Evolutionary conservation across 2,113 vertebrate species (phyloP).

Genomic region (Campylomormyrus tamandua): DNA sequence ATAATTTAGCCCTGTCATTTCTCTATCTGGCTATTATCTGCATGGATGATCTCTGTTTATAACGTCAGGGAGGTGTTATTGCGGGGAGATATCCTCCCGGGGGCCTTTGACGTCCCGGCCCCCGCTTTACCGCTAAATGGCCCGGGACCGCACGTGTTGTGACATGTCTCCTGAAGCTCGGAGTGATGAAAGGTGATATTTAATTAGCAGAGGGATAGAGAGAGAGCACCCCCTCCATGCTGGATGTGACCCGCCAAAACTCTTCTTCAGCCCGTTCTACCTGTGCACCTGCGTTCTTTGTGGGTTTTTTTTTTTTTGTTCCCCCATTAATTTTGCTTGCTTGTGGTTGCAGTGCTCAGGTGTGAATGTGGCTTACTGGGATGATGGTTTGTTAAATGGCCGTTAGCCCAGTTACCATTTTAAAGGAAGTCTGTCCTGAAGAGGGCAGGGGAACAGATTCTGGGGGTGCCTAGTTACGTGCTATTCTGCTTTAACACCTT

Average conservation of each 20-base stretch:
- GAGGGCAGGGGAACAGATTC: background rate
- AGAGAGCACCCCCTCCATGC: background rate
- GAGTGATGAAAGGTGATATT: slow-evolving; percentile 5
- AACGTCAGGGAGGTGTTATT: background rate
- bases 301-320: background rate
- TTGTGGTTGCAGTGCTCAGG: background rate
- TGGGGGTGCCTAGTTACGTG: background rate
- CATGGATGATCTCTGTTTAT: slow-evolving; percentile 1
- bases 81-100: background rate
- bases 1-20: slow-evolving; percentile 12
- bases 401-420: background rate
- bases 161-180: background rate
- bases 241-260: background rate
- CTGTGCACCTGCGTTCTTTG: background rate
- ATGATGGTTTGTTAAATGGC: background rate
- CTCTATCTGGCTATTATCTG: slow-evolving; percentile 10
- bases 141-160: background rate
- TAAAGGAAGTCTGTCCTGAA: background rate
- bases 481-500: background rate
- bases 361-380: background rate
- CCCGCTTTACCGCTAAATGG: background rate
- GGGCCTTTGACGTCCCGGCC: background rate
- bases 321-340: background rate
- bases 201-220: background rate
- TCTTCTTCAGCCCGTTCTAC: background rate